Base-by-base conservation (phyloP, 2,888 invertebrate genomes). In the Lasius platythorax region DNA sequence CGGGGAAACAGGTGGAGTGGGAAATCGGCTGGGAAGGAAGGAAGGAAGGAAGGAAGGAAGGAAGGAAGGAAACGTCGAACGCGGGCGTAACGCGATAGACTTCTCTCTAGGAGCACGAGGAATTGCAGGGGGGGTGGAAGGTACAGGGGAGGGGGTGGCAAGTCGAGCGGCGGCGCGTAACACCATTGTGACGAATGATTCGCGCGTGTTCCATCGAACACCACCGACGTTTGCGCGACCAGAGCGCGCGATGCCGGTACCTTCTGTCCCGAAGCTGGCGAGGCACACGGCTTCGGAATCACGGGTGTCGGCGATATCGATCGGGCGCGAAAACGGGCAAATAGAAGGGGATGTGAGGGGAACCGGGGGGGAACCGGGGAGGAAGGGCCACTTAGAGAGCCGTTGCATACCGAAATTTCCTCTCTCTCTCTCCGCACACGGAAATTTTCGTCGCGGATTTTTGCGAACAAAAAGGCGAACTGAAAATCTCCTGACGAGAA, bases 291-390 rank as follows among this genome's bases (percentile, higher is more conserved):
- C 84, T 86, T 81, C 50, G 75, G 15, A 84, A 84, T 86, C 84
- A 75, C 82, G 81, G 81, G 72, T 79, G 79, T 70, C 58, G 84
- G 75, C 61, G 67, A 70, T 84, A 86, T 86, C 75, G 86, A 86
- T 86, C 86, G 82, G 53, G 33, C 50, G 46, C 33, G 84, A 28
- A 53, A 68, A 61, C 67, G 18, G 56, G 78, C 85, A 85, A 87
- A 85, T 85, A 87, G 74, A 67, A 72, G 82, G 66, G 23, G 66
- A 70, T 30, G 58, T 18, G 58, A 74, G 23, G 50, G 37, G 6
- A 18, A 53, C 23, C 23, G 23, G 67, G 40, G 12, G 43, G 23
- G 37, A 64, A 9, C 18, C 11, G 28, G 30, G n/a, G 53, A 8
- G n/a, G 68, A 8, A 50, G 68, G 37, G 56, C 67, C 81, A 86